phyloP scores from a whole-genome alignment of 2,888 invertebrate species.

The Danaus chrysippus region DNA sequence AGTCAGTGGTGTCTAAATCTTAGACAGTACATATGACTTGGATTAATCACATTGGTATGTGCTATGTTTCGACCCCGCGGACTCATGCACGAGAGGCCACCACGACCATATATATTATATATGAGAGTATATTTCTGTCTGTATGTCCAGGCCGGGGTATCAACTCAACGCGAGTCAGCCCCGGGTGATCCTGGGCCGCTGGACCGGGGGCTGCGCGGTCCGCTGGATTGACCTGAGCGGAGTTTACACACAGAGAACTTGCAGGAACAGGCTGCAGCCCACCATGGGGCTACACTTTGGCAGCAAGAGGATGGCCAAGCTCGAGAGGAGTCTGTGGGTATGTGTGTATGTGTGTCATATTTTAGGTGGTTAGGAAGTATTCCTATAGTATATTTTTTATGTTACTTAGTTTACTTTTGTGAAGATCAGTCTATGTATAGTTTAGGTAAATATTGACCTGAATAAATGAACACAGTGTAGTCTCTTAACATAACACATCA shows the following conservation, averaged over 20 bases:
- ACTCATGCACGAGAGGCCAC: no score
- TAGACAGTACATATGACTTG: no score
- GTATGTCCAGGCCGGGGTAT: conserved; percentile 39
- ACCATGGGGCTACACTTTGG: conserved; percentile 51
- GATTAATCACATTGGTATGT: no score
- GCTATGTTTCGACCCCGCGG: no score
- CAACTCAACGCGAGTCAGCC: conserved; percentile 37
- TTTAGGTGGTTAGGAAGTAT: no score
- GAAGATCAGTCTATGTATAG: no score
- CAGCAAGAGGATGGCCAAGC: conserved; percentile 59
- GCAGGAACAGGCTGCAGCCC: conserved; percentile 47
- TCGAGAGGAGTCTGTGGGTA: conserved; percentile 47
- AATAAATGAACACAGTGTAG: no score
- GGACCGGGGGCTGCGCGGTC: conserved; percentile 63
- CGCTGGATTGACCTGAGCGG: conserved; percentile 59
- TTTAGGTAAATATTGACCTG: no score
- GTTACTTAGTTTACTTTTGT: no score
- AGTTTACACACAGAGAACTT: conserved; percentile 60
- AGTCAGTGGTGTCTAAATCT: no score
- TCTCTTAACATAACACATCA: no score
- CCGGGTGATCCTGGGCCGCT: conserved; percentile 52
- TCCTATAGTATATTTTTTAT: no score
- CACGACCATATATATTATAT: neutral
- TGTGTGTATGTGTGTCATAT: conserved; percentile 2
- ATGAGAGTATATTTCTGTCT: neutral